Conservation (phyloP, 2,797 vertebrate genomes). For the Spea hammondii region DNA sequence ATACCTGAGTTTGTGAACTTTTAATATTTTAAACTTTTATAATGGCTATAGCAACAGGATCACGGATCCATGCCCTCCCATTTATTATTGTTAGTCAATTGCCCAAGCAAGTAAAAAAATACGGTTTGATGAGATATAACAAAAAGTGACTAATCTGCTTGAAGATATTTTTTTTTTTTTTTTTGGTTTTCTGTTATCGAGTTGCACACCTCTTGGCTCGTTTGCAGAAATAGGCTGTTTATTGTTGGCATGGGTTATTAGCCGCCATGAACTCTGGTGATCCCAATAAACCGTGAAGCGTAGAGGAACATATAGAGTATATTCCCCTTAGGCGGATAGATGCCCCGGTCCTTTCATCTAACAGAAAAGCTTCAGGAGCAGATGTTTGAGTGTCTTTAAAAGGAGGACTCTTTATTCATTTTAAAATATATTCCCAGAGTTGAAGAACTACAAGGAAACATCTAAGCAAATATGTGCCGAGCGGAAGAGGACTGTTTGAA, state of each 20-base stretch:
- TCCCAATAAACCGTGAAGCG: neutral
- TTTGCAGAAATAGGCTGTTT: too few relatives aligned
- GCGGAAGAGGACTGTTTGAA: slow-evolving; percentile 19
- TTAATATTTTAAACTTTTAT: too few relatives aligned
- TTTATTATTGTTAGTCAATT: too few relatives aligned
- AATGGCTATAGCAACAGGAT: too few relatives aligned
- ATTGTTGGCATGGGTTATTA: neutral
- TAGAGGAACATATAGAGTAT: slow-evolving; percentile 2
- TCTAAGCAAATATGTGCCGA: slow-evolving; percentile 22
- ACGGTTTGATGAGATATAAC: too few relatives aligned
- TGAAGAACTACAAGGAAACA: slow-evolving; percentile 15
- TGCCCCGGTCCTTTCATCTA: slow-evolving; percentile 12
- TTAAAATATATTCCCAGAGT: slow-evolving; percentile 22
- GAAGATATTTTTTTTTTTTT: too few relatives aligned
- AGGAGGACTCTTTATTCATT: slow-evolving; percentile 29
- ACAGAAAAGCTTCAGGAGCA: slow-evolving; percentile 31
- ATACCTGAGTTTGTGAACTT: too few relatives aligned
- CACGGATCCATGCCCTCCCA: too few relatives aligned
- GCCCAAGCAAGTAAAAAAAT: too few relatives aligned
- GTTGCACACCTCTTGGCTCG: too few relatives aligned
- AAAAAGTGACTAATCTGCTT: too few relatives aligned
- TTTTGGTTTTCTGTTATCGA: too few relatives aligned
- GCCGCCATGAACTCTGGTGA: neutral
- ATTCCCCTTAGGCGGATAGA: slow-evolving; percentile 23
- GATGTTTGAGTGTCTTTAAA: slow-evolving; percentile 41